Conservation (phyloP, 2,888 invertebrate genomes). For the Salticus scenicus region DNA sequence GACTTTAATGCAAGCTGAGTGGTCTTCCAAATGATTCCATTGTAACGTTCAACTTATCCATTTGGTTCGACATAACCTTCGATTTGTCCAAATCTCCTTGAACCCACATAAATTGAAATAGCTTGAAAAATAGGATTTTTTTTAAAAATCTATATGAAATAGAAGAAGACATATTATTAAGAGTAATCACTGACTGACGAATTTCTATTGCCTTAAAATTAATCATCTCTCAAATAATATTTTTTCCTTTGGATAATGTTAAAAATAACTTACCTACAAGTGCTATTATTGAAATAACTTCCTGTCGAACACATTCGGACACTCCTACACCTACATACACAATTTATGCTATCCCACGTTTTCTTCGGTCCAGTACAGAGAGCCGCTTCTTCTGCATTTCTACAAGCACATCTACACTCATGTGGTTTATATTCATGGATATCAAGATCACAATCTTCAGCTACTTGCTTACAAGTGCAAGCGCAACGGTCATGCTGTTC, state of each 20-base stretch:
- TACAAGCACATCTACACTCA: constrained; percentile 81
- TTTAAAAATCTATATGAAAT: too few relatives aligned
- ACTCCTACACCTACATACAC: constrained; percentile 80
- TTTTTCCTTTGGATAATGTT: not conserved
- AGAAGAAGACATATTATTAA: too few relatives aligned
- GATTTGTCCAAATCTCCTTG: too few relatives aligned
- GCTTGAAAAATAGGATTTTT: too few relatives aligned
- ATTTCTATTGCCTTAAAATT: too few relatives aligned
- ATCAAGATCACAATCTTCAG: constrained; percentile 78
- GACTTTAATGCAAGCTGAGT: too few relatives aligned
- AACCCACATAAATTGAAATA: too few relatives aligned
- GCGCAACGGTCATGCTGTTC: constrained; percentile 60
- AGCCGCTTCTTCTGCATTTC: constrained; percentile 80
- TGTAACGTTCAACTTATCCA: too few relatives aligned
- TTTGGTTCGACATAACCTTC: too few relatives aligned
- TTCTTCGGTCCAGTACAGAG: constrained; percentile 78
- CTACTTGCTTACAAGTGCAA: constrained; percentile 38
- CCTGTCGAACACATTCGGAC: constrained; percentile 80
- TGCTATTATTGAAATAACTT: constrained; percentile 79
- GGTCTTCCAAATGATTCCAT: too few relatives aligned
- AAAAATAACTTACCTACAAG: constrained; percentile 78
- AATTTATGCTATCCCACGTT: constrained; percentile 80
- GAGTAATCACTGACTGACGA: too few relatives aligned
- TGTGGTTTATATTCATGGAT: constrained; percentile 79
- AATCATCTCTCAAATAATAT: too few relatives aligned